Evolutionary conservation across 1,140 invertebrate species (phyloP), one percentile per base, ranked within the genome.

Genomic region (Ditylenchus dipsaci): DNA sequence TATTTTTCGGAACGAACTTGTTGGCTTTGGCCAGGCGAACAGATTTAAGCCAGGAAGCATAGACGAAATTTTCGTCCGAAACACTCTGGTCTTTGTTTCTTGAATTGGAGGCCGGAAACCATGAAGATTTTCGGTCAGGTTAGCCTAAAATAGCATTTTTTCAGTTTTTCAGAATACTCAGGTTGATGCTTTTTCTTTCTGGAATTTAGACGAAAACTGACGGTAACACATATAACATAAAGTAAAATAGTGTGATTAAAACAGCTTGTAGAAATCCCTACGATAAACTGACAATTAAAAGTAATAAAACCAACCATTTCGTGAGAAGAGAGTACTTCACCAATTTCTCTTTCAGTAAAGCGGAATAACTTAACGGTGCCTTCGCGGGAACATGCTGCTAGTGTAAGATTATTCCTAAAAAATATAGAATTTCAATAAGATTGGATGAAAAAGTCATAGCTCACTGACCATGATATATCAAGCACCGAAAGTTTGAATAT

Each of bases 371-470:
- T 43, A 38, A 65, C 60, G 8, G 42, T 30, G 0, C 67, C 67
- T 30, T 68, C 67, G 19, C 42, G 38, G 8, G 67, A 68, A 63
- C 61, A 68, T 23, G 67, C 67, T 21, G 67, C 67, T 23, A 68
- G 27, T n/a, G 61, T 61, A 21, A 68, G 27, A 9, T 56, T 56
- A 42, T 45, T 65, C 67, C 67, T 65, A 17, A 60, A 65, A 29
- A 8, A n/a, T 26, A 61, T n/a, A n/a, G 26, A 15, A 17, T 45
- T 45, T 45, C 49, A 68, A 26, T 1, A 1, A 26, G 47, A 1
- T 21, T 57, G 13, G n/a, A 21, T 11, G 19, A 66, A 27, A 29
- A 13, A 53, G 53, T 27, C 3, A 65, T 3, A 11, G n/a, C 9
- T 29, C 8, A 65, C 15, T 33, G 19, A 68, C 68, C 68, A 69